Evolutionary conservation across 2,888 invertebrate species (phyloP), one percentile per base, ranked within the genome.

Genomic region (Panzeria rudis): DNA sequence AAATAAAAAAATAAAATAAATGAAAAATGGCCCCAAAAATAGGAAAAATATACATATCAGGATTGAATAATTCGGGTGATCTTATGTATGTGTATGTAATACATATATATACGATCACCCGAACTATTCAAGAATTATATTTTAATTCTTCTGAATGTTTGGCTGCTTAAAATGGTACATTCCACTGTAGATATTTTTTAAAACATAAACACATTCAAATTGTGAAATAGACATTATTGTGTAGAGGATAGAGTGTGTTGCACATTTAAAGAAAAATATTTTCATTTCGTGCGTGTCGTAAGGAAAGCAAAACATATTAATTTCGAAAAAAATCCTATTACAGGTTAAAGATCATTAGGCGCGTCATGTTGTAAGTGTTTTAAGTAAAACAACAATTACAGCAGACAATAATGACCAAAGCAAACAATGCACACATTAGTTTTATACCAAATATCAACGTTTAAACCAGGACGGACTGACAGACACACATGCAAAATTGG

Each of bases 321-420:
- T 52, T 62, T 59, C 52, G 29, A 54, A 25, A 23, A 20, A 62
- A 73, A 75, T 61, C 32, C 38, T 54, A 52, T 82, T 78, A 71
- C 87, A 88, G 89, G 89, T 88, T 89, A 90, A 90, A 89, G 89
- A 91, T 90, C 88, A 88, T 90, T 89, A 88, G 90, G 88, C 89
- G 90, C 89, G 89, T 88, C 90, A 87, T 77, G 59, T 77, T 73
- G 41, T 66, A 47, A 52, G 44, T 68, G 44, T 50, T 79, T 71
- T 68, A 68, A 52, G 41, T 68, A 41, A 78, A 56, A 83, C 68
- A 78, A 59, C 72, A 78, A 61, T 69, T 61, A 61, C 66, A 78
- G 15, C 61, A 73, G 44, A 69, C 71, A 71, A 68, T 50, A 66
- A 44, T 68, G 47, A 29, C 47, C 59, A 35, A 38, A 17, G 17